Evolutionary conservation across 1,140 invertebrate species (phyloP), one percentile per base, ranked within the genome.

Genomic region (Zaprionus vittiger): DNA sequence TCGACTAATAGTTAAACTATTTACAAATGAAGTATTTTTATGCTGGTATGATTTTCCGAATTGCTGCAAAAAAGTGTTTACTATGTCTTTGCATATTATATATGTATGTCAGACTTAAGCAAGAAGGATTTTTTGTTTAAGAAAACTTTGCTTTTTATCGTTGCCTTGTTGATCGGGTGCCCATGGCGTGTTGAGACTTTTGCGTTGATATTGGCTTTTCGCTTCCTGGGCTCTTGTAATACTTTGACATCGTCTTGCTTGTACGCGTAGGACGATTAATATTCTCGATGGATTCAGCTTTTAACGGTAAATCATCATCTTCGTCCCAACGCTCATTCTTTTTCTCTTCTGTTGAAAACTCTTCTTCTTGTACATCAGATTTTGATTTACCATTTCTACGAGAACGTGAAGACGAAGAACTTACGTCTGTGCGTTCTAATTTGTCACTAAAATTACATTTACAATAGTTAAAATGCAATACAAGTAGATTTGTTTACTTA

Each of bases 221-320:
- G 26, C n/a, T 49, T 1, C 73, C 62, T n/a, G 84, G 91, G 38
- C 79, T 79, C 26, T 92, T 92, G 65, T 92, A 92, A 75, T 92
- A 92, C 73, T 91, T 92, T 7, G 91, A 92, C 73, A 91, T 70
- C 2, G 91, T 92, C 69, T 92, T 92, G 61, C 91, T 92, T 12
- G 83, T 77, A 24, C 91, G 77, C 20, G 83, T 73, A 3, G 91
- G 91, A 14, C 91, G 91, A 52, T 69, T 79, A 4, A 56, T 28
- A 20, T 65, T 26, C 6, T 81, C 72, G 4, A 54, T 14, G 6
- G 55, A 59, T 34, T 91, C 86, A 7, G 74, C 34, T 76, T 81
- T 91, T 17, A 91, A 57, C 17, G 86, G 86, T 52, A 91, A 71
- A 20, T 91, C 86, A 64, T 91, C 86, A 26, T 83, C 86, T 7